Conservation (phyloP, 2,888 invertebrate genomes). For the Conistra vaccinii region DNA sequence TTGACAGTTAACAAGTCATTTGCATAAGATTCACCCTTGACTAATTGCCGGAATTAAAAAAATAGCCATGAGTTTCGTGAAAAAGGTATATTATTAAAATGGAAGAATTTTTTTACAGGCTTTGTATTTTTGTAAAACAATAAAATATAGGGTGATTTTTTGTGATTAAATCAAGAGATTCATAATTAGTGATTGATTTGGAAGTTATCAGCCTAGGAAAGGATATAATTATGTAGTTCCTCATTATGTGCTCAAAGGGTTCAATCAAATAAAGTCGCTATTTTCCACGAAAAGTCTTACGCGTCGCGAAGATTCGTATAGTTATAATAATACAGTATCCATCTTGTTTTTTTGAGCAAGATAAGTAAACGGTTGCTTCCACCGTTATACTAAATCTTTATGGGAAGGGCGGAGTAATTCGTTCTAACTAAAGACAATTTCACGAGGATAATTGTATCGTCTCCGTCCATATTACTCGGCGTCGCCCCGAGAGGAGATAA, state of each 20-base stretch:
- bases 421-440: slow-evolving; percentile 72
- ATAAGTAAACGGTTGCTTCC: slow-evolving; percentile 57
- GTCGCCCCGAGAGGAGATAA: slow-evolving; percentile 67
- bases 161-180: not conserved
- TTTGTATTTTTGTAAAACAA: slow-evolving; percentile 11
- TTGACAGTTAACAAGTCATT: slow-evolving; percentile 81
- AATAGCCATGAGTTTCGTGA: slow-evolving; percentile 40
- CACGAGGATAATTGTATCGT: slow-evolving; percentile 72
- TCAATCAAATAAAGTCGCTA: not conserved
- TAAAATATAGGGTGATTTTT: not conserved
- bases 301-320: slow-evolving; percentile 4
- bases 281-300: not conserved
- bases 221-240: not conserved
- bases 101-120: not conserved
- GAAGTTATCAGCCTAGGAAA: not conserved
- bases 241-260: not conserved
- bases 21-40: slow-evolving; percentile 81
- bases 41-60: slow-evolving; percentile 78
- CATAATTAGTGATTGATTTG: not conserved
- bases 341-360: slow-evolving; percentile 51
- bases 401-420: slow-evolving; percentile 66
- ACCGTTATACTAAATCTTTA: slow-evolving; percentile 69
- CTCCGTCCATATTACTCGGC: slow-evolving; percentile 65
- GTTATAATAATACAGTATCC: slow-evolving; percentile 24
- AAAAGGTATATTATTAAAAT: slow-evolving; percentile 35